These are phyloP conservation scores for Mormyrus iriodes DNA, from an alignment of 2,113 vertebrate species.

Conservation along the genomic window DNA sequence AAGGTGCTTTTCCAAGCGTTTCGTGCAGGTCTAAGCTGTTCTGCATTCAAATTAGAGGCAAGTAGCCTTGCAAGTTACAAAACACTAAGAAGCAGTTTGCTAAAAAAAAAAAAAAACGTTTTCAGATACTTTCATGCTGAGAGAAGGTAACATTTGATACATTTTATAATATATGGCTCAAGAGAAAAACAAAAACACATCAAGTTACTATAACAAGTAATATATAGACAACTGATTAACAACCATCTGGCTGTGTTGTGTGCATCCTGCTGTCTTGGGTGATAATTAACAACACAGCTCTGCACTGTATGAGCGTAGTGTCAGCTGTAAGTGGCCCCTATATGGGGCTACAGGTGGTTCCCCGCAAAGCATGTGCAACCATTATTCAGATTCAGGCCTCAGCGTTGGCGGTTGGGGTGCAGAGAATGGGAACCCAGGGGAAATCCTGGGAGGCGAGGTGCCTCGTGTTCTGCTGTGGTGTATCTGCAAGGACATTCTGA, in stretches of 20 bases:
- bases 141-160: not conserved
- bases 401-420: not conserved
- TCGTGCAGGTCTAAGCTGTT: not conserved
- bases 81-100: not conserved
- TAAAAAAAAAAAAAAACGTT: not conserved
- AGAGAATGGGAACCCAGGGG: not conserved
- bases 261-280: not conserved
- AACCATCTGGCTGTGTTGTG: not conserved
- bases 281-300: not conserved
- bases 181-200: not conserved
- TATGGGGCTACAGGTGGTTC: not conserved
- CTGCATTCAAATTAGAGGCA: slow-evolving; percentile 3
- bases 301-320: not conserved
- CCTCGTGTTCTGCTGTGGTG: not conserved
- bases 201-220: not conserved
- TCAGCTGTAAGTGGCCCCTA: not conserved
- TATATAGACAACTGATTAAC: not conserved
- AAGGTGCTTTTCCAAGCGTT: not conserved
- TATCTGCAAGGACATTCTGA: not conserved
- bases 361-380: not conserved
- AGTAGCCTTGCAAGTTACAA: not conserved
- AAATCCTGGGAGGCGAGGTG: not conserved
- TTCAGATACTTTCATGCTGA: no score
- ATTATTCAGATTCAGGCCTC: not conserved
- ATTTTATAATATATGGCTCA: not conserved